These are phyloP conservation scores for Oreotrochilus melanogaster DNA, from an alignment of 2,113 vertebrate species.

Conservation along the genomic window DNA sequence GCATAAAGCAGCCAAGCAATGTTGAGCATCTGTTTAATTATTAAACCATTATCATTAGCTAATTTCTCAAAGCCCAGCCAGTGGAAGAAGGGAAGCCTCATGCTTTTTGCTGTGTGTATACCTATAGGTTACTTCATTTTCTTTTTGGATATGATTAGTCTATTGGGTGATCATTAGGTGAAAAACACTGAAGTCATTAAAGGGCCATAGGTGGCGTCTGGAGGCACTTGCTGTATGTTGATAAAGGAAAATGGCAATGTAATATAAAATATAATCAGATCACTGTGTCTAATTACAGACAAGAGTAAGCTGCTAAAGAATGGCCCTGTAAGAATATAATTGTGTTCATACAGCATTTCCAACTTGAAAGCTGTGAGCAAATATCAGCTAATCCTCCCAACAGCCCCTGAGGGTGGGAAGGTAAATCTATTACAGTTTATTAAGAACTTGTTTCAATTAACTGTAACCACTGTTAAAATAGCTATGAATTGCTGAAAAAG, in stretches of 20 bases:
- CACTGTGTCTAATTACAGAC: conserved; percentile 52
- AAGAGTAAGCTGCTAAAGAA: conserved; percentile 36
- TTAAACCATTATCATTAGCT: conserved; percentile 40
- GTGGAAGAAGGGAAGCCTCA: not conserved
- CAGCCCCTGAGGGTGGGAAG: conserved; percentile 11
- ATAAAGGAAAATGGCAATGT: conserved; percentile 36
- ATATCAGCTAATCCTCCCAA: conserved; percentile 54
- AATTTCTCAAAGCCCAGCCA: conserved; percentile 50
- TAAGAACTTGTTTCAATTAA: conserved; percentile 60
- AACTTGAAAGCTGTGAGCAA: conserved; percentile 58
- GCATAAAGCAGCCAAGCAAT: not conserved
- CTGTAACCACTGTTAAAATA: conserved; percentile 49
- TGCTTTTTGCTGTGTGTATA: not conserved
- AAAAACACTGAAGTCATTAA: conserved; percentile 26
- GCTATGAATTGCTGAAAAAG: conserved; percentile 1
- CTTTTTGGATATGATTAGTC: not conserved
- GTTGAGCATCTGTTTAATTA: conserved; percentile 59
- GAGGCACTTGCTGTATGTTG: conserved; percentile 25
- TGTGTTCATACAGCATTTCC: conserved; percentile 51
- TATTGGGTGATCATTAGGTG: not conserved
- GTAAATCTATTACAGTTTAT: conserved; percentile 72
- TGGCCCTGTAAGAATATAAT: conserved; percentile 41
- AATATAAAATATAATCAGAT: conserved; percentile 56
- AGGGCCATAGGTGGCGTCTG: conserved; percentile 13
- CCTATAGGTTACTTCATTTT: conserved; percentile 24